These are phyloP conservation scores for Halotydeus destructor DNA, from an alignment of 1,140 invertebrate genomes.

Conservation along the genomic window DNA sequence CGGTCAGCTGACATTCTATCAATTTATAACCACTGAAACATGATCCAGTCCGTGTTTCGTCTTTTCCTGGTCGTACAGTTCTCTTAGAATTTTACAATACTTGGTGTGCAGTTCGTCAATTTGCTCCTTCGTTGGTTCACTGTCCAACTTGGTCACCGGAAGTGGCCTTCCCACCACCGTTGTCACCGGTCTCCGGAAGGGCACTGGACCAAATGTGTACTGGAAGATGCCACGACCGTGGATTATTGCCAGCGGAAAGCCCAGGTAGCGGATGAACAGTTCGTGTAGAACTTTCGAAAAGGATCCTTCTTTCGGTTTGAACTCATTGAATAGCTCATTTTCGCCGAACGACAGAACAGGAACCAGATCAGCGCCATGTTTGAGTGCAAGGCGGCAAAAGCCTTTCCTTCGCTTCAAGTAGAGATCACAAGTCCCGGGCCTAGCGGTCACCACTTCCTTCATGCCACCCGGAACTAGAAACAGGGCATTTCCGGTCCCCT, in stretches of 20 bases:
- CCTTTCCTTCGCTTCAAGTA: constrained; percentile 48
- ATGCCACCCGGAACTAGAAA: constrained; percentile 58
- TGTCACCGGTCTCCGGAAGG: constrained; percentile 47
- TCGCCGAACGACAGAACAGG: constrained; percentile 81
- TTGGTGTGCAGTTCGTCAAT: constrained; percentile 48
- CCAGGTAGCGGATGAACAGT: constrained; percentile 38
- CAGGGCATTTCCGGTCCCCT: constrained; percentile 34
- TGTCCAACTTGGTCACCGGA: constrained; percentile 39
- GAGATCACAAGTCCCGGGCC: constrained; percentile 39
- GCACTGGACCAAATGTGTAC: constrained; percentile 63
- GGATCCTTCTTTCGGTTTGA: constrained; percentile 46
- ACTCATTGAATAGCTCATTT: constrained; percentile 60
- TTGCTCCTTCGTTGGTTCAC: constrained; percentile 46
- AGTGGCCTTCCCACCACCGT: constrained; percentile 72
- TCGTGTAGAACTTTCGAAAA: constrained; percentile 43
- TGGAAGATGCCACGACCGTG: constrained; percentile 69
- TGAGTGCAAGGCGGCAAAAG: constrained; percentile 51
- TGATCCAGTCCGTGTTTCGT: constrained; percentile 25
- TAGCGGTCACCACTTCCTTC: constrained; percentile 40
- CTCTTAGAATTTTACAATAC: constrained; percentile 41
- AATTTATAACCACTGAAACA: constrained; percentile 6
- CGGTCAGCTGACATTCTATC: too few species aligned
- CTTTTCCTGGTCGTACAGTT: constrained; percentile 61
- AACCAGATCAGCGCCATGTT: constrained; percentile 46
- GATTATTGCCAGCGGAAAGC: constrained; percentile 54